A percentile compares a stretch with the other conserved stretches of the same genome.
phyloP scores from a whole-genome alignment of 2,888 invertebrate species.

The Hypomecis atomaria region DNA sequence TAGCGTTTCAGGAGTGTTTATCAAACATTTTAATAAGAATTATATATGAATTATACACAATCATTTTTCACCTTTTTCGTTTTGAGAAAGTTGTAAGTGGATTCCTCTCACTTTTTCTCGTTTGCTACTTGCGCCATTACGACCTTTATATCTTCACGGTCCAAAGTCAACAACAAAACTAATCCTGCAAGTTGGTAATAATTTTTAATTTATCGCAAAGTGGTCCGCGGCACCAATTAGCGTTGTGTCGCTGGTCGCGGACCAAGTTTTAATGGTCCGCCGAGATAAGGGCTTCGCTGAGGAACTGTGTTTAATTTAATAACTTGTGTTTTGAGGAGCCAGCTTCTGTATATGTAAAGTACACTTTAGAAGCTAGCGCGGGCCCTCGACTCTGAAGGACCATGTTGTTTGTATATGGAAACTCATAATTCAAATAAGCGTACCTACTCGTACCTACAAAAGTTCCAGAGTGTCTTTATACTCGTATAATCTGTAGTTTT shows the following conservation, averaged over 20 bases:
- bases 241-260: constrained; percentile 56
- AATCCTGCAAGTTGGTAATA: constrained; percentile 44
- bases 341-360: not conserved
- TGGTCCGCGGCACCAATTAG: constrained; percentile 64
- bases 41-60: too few relatives aligned
- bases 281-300: constrained; percentile 60
- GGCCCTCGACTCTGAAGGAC: not conserved
- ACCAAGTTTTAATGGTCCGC: constrained; percentile 64
- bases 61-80: too few relatives aligned
- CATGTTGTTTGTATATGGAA: not conserved
- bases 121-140: too few relatives aligned
- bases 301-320: constrained; percentile 60
- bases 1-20: too few relatives aligned
- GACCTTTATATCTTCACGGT: not conserved
- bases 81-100: too few relatives aligned
- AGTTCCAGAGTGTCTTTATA: too few relatives aligned
- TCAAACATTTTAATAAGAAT: too few relatives aligned
- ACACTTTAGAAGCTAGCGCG: not conserved
- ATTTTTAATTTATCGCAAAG: constrained; percentile 56
- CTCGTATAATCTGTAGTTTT: too few relatives aligned
- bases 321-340: constrained; percentile 48
- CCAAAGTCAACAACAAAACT: constrained; percentile 20
- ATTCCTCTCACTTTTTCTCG: too few relatives aligned
- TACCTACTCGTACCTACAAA: too few relatives aligned
- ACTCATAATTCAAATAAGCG: too few relatives aligned